These are phyloP conservation scores for Teleopsis dalmanni DNA, from an alignment of 1,140 invertebrate species.

Conservation along the genomic window DNA sequence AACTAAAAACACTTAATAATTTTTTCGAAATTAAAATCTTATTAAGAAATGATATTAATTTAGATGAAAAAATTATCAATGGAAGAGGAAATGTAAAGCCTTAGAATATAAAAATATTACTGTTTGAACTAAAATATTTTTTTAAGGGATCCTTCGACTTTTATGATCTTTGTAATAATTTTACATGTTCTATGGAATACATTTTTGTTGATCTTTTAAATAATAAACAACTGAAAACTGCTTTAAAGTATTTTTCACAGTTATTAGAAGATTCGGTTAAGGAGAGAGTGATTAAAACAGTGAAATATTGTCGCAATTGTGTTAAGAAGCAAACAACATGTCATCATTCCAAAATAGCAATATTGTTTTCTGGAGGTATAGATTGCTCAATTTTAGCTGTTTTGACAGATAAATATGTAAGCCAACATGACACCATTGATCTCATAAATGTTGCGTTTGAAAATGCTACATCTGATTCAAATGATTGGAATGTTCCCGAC, in stretches of 20 bases:
- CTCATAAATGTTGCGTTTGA: slow-evolving; percentile 96
- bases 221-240: slow-evolving; percentile 38
- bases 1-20: too few species aligned
- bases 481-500: slow-evolving; percentile 60
- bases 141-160: slow-evolving; percentile 44
- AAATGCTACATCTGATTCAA: slow-evolving; percentile 35
- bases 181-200: slow-evolving; percentile 11
- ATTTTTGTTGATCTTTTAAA: slow-evolving; percentile 10
- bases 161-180: slow-evolving; percentile 44
- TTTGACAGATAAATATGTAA: slow-evolving; percentile 67
- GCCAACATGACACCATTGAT: slow-evolving; percentile 69
- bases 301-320: slow-evolving; percentile 60
- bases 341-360: slow-evolving; percentile 67
- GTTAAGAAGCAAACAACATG: slow-evolving; percentile 44
- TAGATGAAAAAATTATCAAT: too few species aligned
- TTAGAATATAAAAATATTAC: too few species aligned
- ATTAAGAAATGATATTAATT: too few species aligned
- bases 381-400: slow-evolving; percentile 86
- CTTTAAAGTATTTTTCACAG: slow-evolving; percentile 46
- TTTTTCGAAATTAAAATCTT: too few species aligned
- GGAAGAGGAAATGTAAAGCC: too few species aligned
- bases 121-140: too few species aligned
- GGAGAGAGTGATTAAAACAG: slow-evolving; percentile 56
- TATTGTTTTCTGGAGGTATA: slow-evolving; percentile 92
- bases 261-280: slow-evolving; percentile 57